These are phyloP conservation scores for Rhineura floridana DNA, from an alignment of 2,113 vertebrate genomes.

Conservation along the genomic window DNA sequence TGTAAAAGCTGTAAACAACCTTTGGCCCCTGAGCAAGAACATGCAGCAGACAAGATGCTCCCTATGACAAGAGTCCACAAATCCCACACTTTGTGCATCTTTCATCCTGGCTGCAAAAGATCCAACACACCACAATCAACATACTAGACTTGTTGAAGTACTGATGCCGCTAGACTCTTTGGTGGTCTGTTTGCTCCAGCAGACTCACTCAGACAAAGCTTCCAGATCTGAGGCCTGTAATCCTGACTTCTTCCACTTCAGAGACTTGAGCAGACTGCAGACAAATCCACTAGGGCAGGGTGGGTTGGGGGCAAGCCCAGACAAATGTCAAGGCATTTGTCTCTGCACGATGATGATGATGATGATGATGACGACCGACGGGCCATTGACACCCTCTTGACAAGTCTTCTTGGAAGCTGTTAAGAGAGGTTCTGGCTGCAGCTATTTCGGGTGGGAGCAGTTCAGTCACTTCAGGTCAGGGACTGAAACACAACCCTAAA, in stretches of 20 bases:
- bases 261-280: not conserved
- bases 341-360: fast-evolving
- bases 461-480: not conserved
- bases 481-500: not conserved
- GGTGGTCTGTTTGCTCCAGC: no score
- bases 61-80: not conserved
- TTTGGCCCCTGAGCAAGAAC: not conserved
- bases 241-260: not conserved
- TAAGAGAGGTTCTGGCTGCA: not conserved
- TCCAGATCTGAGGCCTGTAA: not conserved
- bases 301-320: no score
- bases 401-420: not conserved
- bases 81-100: not conserved
- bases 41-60: not conserved
- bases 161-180: no score
- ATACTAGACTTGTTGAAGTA: not conserved
- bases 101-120: not conserved
- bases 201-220: not conserved
- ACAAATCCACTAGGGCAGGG: not conserved
- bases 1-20: not conserved
- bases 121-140: no score
- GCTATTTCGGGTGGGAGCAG: not conserved
- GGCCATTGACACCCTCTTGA: not conserved
- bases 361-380: not conserved
- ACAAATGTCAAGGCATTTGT: not conserved